Conservation (phyloP, 2,797 vertebrate species). For the Thalassophryne amazonica region DNA sequence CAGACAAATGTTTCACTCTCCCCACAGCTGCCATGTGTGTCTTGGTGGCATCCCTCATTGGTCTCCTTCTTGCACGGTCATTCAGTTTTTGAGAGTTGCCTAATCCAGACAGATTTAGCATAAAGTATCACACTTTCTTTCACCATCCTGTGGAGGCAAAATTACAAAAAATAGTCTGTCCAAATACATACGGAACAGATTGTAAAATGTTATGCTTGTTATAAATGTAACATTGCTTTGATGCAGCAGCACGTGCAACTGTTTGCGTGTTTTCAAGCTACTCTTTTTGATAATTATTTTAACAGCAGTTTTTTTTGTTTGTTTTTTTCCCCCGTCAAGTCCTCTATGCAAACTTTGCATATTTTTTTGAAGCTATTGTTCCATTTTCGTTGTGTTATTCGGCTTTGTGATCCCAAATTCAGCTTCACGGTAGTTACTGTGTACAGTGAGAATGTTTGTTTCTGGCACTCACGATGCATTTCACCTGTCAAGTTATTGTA, state of each 20-base stretch:
- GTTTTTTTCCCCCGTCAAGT: conserved; percentile 83
- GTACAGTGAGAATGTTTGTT: conserved; percentile 83
- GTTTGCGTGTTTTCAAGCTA: conserved; percentile 33
- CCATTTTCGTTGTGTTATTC: conserved; percentile 75
- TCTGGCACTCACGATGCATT: conserved; percentile 78
- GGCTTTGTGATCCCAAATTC: conserved; percentile 74
- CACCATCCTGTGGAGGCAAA: no score
- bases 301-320: conserved; percentile 62
- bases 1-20: no score
- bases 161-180: no score
- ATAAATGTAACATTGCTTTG: conserved; percentile 60
- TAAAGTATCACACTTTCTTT: no score
- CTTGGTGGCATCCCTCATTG: no score
- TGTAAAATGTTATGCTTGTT: conserved; percentile 23
- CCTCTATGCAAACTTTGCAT: conserved; percentile 94
- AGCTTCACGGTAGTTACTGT: conserved; percentile 68
- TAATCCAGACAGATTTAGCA: no score
- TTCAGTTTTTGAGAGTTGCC: no score
- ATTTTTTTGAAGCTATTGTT: conserved; percentile 82
- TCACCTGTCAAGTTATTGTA: conserved; percentile 94
- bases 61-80: no score
- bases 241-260: conserved; percentile 40
- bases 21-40: no score
- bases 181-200: no score
- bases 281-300: neutral